Evolutionary conservation across 2,113 vertebrate species (phyloP).

Genomic region (Riparia riparia): DNA sequence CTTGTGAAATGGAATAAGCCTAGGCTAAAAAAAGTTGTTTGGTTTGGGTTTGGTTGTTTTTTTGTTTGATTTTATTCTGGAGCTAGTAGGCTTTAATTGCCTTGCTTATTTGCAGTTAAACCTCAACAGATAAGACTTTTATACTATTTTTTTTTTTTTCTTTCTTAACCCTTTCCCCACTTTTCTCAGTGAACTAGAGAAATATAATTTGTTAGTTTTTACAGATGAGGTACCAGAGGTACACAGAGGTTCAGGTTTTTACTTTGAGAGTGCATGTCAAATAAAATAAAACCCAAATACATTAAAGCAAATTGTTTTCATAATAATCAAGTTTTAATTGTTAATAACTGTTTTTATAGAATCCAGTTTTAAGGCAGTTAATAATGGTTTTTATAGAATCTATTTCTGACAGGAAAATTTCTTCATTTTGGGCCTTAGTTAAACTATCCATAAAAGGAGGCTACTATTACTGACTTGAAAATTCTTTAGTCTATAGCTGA

Average conservation of each 20-base stretch:
- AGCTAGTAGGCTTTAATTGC: not conserved
- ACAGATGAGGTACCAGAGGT: not conserved
- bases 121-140: not conserved
- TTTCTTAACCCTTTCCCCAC: not conserved
- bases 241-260: not conserved
- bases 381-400: not conserved
- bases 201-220: not conserved
- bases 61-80: not conserved
- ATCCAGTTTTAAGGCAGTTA: not conserved
- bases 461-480: not conserved
- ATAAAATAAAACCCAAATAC: not conserved
- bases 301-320: not conserved
- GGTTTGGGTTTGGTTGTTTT: not conserved
- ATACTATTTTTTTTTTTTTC: not conserved
- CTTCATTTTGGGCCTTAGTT: not conserved
- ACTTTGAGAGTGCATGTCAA: not conserved
- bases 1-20: not conserved
- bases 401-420: not conserved
- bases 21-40: not conserved
- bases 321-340: not conserved
- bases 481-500: not conserved
- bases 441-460: not conserved
- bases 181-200: not conserved
- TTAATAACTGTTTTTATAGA: not conserved
- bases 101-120: constrained; percentile 24